A percentile compares a stretch with the other conserved stretches of the same genome.
Conservation (phyloP, 2,113 vertebrate species). For the Sprattus sprattus region DNA sequence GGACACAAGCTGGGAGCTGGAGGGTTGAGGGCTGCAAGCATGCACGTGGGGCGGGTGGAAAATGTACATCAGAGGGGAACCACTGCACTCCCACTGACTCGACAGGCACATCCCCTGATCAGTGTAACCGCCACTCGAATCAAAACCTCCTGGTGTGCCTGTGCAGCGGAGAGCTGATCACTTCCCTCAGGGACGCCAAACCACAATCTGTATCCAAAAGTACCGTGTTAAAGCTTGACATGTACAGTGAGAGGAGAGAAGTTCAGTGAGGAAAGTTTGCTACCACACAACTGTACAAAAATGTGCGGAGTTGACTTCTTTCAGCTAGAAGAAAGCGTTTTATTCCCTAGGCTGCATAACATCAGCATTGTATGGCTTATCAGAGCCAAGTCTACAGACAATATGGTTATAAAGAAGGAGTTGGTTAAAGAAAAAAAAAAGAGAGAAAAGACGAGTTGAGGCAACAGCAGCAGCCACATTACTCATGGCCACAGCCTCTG, state of each 20-base stretch:
- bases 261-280: neutral
- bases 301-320: neutral
- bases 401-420: neutral
- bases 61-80: neutral
- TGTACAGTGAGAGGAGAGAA: neutral
- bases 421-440: neutral
- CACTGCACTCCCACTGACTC: neutral
- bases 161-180: neutral
- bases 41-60: neutral
- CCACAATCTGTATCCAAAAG: neutral
- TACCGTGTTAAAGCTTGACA: neutral
- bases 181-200: neutral
- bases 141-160: conserved; percentile 30
- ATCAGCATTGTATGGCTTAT: neutral
- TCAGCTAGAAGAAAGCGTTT: neutral
- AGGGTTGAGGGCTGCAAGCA: neutral
- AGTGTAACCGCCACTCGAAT: conserved; percentile 18
- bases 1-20: neutral
- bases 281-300: neutral
- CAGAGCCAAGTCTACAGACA: neutral
- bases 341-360: neutral
- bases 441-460: conserved; percentile 2
- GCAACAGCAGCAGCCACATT: conserved; percentile 57
- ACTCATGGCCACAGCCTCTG: conserved; percentile 66
- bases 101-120: neutral